Evolutionary conservation across 2,888 invertebrate species (phyloP).

Genomic region (Antheraea assamensis): DNA sequence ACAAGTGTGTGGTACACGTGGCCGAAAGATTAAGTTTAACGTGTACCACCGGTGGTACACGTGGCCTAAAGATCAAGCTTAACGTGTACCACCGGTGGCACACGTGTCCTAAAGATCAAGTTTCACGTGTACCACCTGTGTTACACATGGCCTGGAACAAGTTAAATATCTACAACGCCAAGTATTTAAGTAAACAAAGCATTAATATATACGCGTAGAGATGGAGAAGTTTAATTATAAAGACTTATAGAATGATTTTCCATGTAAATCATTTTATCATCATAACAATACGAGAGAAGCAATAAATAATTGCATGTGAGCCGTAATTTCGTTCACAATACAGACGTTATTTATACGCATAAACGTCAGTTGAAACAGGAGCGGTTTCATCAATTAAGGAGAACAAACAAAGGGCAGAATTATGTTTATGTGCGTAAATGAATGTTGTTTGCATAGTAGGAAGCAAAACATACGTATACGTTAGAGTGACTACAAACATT

Average conservation of each 20-base stretch:
- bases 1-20: too few species aligned
- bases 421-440: constrained; percentile 3
- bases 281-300: neutral
- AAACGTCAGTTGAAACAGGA: neutral
- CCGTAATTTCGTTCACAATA: neutral
- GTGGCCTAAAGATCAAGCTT: too few species aligned
- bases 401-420: neutral
- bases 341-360: neutral
- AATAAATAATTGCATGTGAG: neutral
- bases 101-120: too few species aligned
- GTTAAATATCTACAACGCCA: too few species aligned
- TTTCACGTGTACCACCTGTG: too few species aligned
- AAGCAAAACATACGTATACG: neutral
- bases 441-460: constrained; percentile 1
- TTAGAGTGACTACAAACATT: neutral
- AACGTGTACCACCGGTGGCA: too few species aligned
- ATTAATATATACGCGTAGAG: too few species aligned
- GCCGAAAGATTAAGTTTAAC: too few species aligned
- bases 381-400: constrained; percentile 2
- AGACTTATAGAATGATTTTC: neutral
- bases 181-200: too few species aligned
- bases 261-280: neutral
- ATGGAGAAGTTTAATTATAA: too few species aligned
- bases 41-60: too few species aligned
- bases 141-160: too few species aligned